phyloP scores from a whole-genome alignment of 2,888 invertebrate species.

The Punctoribates punctum region DNA sequence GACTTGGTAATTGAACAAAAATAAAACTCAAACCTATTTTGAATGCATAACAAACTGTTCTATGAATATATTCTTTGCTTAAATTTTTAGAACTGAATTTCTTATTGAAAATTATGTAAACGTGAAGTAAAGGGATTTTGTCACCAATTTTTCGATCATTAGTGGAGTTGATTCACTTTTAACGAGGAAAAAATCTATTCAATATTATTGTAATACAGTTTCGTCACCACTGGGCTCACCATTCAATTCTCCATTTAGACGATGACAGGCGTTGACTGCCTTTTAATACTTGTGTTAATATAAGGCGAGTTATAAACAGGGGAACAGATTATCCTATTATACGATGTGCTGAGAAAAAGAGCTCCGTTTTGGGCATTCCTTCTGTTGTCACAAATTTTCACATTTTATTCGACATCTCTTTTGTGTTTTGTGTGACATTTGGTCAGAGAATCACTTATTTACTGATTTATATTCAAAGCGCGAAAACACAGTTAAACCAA shows the following conservation, averaged over 20 bases:
- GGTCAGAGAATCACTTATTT: slow-evolving; percentile 32
- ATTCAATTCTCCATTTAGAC: slow-evolving; percentile 16
- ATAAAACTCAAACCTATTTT: too few relatives aligned
- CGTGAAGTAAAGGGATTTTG: neutral
- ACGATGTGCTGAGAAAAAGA: neutral
- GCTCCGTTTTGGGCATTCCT: neutral
- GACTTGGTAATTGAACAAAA: too few relatives aligned
- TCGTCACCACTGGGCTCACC: neutral
- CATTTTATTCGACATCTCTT: neutral
- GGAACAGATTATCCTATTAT: neutral
- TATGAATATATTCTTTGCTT: too few relatives aligned
- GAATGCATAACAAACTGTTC: too few relatives aligned
- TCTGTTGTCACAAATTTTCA: neutral
- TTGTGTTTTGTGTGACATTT: slow-evolving; percentile 27
- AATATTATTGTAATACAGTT: slow-evolving; percentile 16
- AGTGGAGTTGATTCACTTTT: slow-evolving; percentile 23
- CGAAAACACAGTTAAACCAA: neutral
- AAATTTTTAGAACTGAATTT: too few relatives aligned
- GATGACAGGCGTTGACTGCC: slow-evolving; percentile 20
- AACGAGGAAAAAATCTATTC: neutral
- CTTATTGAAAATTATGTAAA: too few relatives aligned
- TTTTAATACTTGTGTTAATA: neutral
- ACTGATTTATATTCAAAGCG: slow-evolving; percentile 24
- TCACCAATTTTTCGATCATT: slow-evolving; percentile 13
- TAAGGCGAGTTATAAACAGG: neutral